phyloP scores from a whole-genome alignment of 2,113 vertebrate genomes.

The Microtus ochrogaster region DNA sequence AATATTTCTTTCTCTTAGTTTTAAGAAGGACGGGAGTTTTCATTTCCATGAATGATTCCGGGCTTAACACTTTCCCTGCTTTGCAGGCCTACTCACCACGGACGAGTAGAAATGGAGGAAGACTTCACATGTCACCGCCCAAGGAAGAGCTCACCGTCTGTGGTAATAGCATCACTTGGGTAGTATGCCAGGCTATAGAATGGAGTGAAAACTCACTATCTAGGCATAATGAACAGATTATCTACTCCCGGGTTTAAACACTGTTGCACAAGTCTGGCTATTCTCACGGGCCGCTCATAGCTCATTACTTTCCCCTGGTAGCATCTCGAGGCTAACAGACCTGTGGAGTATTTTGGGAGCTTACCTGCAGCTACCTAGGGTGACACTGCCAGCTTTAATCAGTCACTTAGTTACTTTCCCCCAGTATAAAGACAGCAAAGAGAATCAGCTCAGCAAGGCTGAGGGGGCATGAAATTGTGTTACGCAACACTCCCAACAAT shows the following conservation, averaged over 20 bases:
- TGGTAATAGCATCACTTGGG: background rate
- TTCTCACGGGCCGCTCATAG: background rate
- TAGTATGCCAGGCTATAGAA: background rate
- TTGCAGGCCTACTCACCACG: background rate
- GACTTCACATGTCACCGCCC: background rate
- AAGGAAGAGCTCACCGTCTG: background rate
- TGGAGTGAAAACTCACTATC: background rate
- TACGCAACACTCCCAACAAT: conserved; percentile 76
- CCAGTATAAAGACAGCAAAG: conserved; percentile 4
- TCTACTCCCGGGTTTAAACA: background rate
- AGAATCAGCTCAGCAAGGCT: conserved; percentile 73
- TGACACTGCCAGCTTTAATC: conserved; percentile 58
- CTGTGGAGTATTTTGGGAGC: background rate
- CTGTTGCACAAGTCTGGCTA: background rate
- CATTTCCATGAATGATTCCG: background rate
- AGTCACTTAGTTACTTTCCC: background rate
- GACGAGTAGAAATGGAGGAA: background rate
- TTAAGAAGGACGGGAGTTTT: background rate
- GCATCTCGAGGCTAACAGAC: background rate
- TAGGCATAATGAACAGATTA: background rate
- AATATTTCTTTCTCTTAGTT: too few relatives aligned
- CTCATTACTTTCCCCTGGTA: background rate
- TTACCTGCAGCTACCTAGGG: background rate
- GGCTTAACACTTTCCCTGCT: background rate
- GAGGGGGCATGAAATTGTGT: conserved; percentile 81